These are phyloP conservation scores for Montipora sp. DNA, from an alignment of 64 coral and sea anemone genomes.

Conservation along the genomic window DNA sequence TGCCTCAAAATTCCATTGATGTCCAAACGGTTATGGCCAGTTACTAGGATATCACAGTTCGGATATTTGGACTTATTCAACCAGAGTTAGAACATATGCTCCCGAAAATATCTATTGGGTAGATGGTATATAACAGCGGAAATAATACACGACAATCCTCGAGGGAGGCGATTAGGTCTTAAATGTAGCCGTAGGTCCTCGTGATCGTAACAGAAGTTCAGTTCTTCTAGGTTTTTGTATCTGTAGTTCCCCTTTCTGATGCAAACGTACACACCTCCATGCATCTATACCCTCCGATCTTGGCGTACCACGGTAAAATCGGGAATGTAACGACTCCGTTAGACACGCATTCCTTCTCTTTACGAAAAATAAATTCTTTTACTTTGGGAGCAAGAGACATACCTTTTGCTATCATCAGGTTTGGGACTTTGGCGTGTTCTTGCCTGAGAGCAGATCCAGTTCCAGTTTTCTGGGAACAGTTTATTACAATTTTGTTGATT, in stretches of 20 bases:
- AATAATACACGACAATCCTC: conserved; percentile 59
- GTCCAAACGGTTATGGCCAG: conserved; percentile 41
- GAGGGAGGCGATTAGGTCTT: conserved; percentile 58
- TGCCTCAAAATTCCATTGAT: conserved; percentile 32
- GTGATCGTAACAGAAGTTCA: conserved; percentile 56
- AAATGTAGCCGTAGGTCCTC: conserved; percentile 47
- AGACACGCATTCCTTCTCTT: conserved; percentile 9
- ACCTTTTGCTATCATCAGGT: conserved; percentile 4
- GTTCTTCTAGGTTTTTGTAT: conserved; percentile 42
- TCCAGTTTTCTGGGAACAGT: not conserved
- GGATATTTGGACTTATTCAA: conserved; percentile 21
- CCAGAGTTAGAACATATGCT: conserved; percentile 40
- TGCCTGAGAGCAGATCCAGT: not conserved
- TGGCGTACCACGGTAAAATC: conserved; percentile 33
- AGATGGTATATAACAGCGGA: conserved; percentile 60
- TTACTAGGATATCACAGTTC: conserved; percentile 54
- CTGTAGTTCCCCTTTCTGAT: conserved; percentile 46
- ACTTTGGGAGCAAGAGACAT: conserved; percentile 58
- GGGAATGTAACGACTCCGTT: conserved; percentile 61
- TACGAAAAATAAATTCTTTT: conserved; percentile 31
- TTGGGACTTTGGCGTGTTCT: not conserved
- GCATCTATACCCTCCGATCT: conserved; percentile 22
- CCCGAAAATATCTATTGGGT: conserved; percentile 20
- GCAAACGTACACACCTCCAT: conserved; percentile 39
- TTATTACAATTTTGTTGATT: not conserved